Base-by-base conservation (phyloP, 2,113 vertebrate genomes). In the Cyprinus carpio region DNA sequence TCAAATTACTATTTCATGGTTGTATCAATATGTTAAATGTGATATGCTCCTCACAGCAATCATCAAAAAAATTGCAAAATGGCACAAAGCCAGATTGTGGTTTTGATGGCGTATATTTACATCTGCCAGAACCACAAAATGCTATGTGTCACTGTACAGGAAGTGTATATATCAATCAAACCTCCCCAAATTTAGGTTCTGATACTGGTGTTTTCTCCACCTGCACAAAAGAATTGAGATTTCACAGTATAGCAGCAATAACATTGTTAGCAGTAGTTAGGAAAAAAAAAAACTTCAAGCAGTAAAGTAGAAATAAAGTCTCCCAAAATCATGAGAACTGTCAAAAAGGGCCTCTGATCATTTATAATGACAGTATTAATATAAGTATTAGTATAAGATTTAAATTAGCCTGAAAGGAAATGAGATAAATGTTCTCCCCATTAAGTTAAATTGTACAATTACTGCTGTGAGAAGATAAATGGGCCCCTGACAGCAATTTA, bases 371-470 rank as follows among this genome's bases (percentile, higher is more conserved):
- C 65, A 69, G 31, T 20, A 71, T 34, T n/a, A n/a, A 40, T 72
- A 29, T 29, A 43, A 49, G 43, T 75, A 51, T 75, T 75, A 27
- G 43, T 75, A 46, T 51, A 49, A 27, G 16, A 27, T 75, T 75
- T 27, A 27, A 51, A 46, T 49, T 15, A 37, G 67, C 67, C 67
- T 71, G 8, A 72, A 72, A 72, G 31, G n/a, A 75, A 18, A 51
- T 49, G 7, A 27, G 46, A 25, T 25, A 27, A 72, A 72, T 13
- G 69, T 72, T 72, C 69, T 43, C 34, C 31, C 13, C n/a, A 75
- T 75, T 51, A 75, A 9, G 13, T 75, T 51, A 51, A 49, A 75
- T 49, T 49, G 40, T 6, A 29, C 74, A 75, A 20, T 76, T 76
- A 56, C 8, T 54, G 20, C 20, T 43, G 34, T 40, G 9, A 56